These are phyloP conservation scores for Melanostigma gelatinosum DNA, from an alignment of 2,113 vertebrate genomes.

Conservation along the genomic window DNA sequence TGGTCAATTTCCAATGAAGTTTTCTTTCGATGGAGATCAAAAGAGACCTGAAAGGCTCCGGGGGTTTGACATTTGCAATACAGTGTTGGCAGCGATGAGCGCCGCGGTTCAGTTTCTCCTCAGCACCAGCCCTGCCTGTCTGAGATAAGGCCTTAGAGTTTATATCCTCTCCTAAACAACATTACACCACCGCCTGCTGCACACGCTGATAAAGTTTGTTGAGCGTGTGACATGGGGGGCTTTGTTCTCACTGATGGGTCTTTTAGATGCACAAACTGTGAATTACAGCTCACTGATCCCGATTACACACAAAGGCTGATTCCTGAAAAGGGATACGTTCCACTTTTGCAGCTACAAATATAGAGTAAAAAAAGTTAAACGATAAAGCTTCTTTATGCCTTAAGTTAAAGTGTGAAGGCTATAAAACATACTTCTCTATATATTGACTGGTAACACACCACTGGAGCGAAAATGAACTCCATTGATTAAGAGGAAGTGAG, in stretches of 20 bases:
- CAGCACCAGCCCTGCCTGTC: constrained; percentile 33
- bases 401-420: neutral
- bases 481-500: constrained; percentile 23
- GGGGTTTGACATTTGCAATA: constrained; percentile 35
- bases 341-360: neutral
- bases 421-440: neutral
- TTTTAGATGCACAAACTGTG: neutral
- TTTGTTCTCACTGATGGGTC: neutral
- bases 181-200: constrained; percentile 20
- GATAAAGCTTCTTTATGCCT: neutral
- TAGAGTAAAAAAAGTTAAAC: neutral
- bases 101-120: constrained; percentile 7
- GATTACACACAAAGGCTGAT: neutral
- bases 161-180: constrained; percentile 8
- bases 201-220: constrained; percentile 20
- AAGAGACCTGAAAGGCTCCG: constrained; percentile 24
- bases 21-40: constrained; percentile 21
- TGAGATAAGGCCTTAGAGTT: constrained; percentile 46
- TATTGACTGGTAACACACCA: neutral
- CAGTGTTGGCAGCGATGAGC: constrained; percentile 25
- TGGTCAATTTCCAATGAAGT: neutral
- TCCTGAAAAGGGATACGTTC: neutral
- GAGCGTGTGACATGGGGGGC: neutral
- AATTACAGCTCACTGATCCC: neutral
- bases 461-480: neutral